These are phyloP conservation scores for Sitobion miscanthi DNA, from an alignment of 1,140 invertebrate species.

Conservation along the genomic window DNA sequence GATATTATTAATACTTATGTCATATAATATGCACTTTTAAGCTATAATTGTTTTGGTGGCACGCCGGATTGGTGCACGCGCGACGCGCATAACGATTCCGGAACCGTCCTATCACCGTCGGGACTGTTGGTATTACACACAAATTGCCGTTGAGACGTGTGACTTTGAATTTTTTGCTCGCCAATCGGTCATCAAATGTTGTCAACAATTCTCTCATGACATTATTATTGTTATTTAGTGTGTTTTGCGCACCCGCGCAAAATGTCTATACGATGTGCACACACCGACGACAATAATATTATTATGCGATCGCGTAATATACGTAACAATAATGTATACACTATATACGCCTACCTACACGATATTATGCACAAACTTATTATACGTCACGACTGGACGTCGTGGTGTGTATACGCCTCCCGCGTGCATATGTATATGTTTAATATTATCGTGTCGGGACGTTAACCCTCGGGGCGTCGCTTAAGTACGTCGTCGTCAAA, in stretches of 20 bases:
- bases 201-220: neutral
- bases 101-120: neutral
- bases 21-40: too few species aligned
- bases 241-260: neutral
- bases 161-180: neutral
- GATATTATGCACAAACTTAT: neutral
- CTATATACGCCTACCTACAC: neutral
- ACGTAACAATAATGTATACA: neutral
- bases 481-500: neutral
- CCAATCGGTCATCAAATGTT: neutral
- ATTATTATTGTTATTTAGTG: neutral
- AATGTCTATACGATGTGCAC: neutral
- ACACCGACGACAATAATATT: neutral
- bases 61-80: too few species aligned
- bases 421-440: neutral
- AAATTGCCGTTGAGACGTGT: neutral
- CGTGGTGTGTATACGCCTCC: neutral
- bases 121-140: neutral
- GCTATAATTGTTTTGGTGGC: neutral
- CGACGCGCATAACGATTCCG: too few species aligned
- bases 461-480: slow-evolving; percentile 29
- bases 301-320: neutral
- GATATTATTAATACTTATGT: too few species aligned
- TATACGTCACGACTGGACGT: neutral
- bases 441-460: neutral